Conservation (phyloP, 2,797 vertebrate species). For the Coregonus suidteri region DNA sequence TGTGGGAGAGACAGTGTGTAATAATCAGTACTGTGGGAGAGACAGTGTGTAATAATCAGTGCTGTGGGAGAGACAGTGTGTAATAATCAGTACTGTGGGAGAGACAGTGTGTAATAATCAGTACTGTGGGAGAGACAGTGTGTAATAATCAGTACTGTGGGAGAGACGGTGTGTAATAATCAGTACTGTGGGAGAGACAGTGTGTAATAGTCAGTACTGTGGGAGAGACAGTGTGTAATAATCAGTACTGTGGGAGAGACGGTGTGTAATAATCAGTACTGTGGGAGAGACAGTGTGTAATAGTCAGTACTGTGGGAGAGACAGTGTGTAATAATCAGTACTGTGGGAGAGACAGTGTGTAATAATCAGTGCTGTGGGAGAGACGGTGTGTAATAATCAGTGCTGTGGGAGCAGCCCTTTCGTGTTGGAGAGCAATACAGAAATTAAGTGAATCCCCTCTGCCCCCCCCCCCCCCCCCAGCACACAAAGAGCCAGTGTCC, state of each 20-base stretch:
- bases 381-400: neutral
- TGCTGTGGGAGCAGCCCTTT: neutral
- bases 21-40: no score
- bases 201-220: no score
- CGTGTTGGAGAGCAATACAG: neutral
- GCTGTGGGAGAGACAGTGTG: neutral
- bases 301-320: neutral
- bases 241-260: no score
- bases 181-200: no score
- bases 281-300: neutral
- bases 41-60: neutral
- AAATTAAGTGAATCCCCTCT: neutral
- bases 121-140: neutral
- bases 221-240: no score
- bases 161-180: no score
- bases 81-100: neutral
- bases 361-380: neutral
- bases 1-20: no score
- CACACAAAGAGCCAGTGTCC: neutral
- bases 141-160: no score
- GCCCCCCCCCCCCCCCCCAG: neutral
- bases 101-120: neutral
- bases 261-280: no score
- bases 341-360: neutral
- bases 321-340: neutral